phyloP scores from a whole-genome alignment of 2,888 invertebrate species.

The Drosophila subquinaria region DNA sequence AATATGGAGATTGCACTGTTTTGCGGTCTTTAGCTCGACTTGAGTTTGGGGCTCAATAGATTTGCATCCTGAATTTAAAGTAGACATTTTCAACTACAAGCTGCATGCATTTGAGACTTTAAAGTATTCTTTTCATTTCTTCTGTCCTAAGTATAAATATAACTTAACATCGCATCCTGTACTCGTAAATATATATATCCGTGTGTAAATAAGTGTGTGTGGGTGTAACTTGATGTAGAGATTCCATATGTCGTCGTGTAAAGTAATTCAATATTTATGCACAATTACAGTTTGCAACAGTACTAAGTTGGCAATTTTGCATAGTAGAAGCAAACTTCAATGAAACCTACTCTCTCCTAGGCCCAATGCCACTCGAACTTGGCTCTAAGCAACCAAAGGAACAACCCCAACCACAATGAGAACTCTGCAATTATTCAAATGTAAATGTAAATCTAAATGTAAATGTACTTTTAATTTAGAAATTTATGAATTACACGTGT shows the following conservation, averaged over 20 bases:
- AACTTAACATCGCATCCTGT: not conserved
- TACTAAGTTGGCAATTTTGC: slow-evolving; percentile 49
- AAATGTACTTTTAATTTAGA: slow-evolving; percentile 29
- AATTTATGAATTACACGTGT: slow-evolving; percentile 19
- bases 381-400: slow-evolving; percentile 33
- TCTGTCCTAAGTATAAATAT: slow-evolving; percentile 6
- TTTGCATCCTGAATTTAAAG: slow-evolving; percentile 26
- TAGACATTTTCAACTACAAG: slow-evolving; percentile 1
- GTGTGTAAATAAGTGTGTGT: slow-evolving; percentile 15
- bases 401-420: not conserved
- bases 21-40: slow-evolving; percentile 1
- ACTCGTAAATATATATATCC: not conserved
- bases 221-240: slow-evolving; percentile 9
- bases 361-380: slow-evolving; percentile 35
- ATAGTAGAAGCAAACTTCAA: slow-evolving; percentile 27
- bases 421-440: slow-evolving; percentile 27
- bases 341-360: slow-evolving; percentile 34
- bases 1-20: slow-evolving; percentile 1
- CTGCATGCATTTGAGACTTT: slow-evolving; percentile 33
- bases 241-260: slow-evolving; percentile 11
- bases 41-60: slow-evolving; percentile 21
- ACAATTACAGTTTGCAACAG: slow-evolving; percentile 69
- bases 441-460: not conserved
- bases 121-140: slow-evolving; percentile 22
- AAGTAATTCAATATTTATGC: slow-evolving; percentile 52